Evolutionary conservation across 2,797 vertebrate species (phyloP), one percentile per base, ranked within the genome.

Genomic region (Chaetophractus vellerosus): DNA sequence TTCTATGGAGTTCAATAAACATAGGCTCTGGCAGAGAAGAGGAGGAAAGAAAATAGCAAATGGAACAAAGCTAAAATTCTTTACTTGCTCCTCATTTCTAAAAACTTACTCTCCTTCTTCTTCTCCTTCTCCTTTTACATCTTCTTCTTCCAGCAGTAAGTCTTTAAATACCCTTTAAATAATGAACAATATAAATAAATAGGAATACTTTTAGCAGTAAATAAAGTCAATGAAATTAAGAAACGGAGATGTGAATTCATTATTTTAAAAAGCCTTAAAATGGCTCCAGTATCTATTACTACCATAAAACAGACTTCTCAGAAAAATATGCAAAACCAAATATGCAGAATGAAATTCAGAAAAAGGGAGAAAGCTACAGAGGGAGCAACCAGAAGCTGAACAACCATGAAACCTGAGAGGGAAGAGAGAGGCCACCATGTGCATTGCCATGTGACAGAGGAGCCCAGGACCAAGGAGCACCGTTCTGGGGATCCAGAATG

Each of bases 1-100:
- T 98, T 97, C 98, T 97, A 88, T 95, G 92, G 96, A 97, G 96
- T 96, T 98, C 98, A 98, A 98, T 98, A 98, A 98, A 98, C 98
- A 98, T 95, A 96, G 95, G 84, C 87, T 92, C 93, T 94, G 97
- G 92, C 96, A 96, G 83, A 97, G 93, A 96, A 33, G 19, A 11
- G 28, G 6, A 86, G 45, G 36, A 86, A 82, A 84, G 41, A 31
- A 96, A 97, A 96, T 1, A 89, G 74, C 23, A 61, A 88, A 89
- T 11, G 76, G 31, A 19, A 72, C 41, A 41, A 79, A 96, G 61
- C 52, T 66, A 57, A 93, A 97, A 45, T 18, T 78, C 75, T 85
- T 96, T 52, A 91, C 95, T 96, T 96, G 24, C 63, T 63, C 66
- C n/a, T 93, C 82, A 94, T 82, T 89, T 95, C n/a, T 11, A 9